Evolutionary conservation across 2,888 invertebrate genomes (phyloP), one percentile per base, ranked within the genome.

Genomic region (Thymelicus sylvestris): DNA sequence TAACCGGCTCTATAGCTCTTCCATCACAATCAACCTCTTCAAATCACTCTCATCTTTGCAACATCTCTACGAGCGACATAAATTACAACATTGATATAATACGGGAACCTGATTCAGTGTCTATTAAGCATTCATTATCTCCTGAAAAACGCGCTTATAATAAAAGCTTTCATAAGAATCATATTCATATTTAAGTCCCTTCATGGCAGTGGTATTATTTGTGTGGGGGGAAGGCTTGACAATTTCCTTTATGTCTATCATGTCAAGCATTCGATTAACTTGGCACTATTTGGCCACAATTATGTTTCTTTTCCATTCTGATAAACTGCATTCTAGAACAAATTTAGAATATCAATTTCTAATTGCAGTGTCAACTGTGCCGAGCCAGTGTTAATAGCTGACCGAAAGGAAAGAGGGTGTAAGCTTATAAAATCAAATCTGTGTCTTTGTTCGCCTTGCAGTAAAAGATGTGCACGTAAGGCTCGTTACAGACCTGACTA

Each of bases 381-480:
- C 41, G 74, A 73, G 12, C 73, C 72, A 24, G 41, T 75, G n/a
- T 12, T 73, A 47, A 72, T 72, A 63, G 66, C 72, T 7, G 72
- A 76, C 52, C 64, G 69, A 10, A 74, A 75, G 47, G 75, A 76
- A 12, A 59, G 76, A 47, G 73, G 76, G 1, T 76, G 72, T 65
- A 74, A 72, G 7, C 65, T 77, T 0, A 73, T 71, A 7, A 76
- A 78, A 60, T 74, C 73, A 76, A 50, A 47, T 76, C 10, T 77
- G 74, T 48, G 52, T 76, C 8, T 78, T 78, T 71, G 73, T 77
- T 10, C 77, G 78, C 52, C 55, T 78, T 1, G 73, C 73, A 10
- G 57, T 71, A n/a, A 64, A 72, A 39, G 76, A 76, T 7, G 67
- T 77, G 1, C 77, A 76, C 55, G 62, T 77, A 31, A 73, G 74